Percentiles rank a stretch among this genome's conserved stretches.
phyloP scores from a whole-genome alignment of 2,888 invertebrate species.

The Silvanus unidentatus region DNA sequence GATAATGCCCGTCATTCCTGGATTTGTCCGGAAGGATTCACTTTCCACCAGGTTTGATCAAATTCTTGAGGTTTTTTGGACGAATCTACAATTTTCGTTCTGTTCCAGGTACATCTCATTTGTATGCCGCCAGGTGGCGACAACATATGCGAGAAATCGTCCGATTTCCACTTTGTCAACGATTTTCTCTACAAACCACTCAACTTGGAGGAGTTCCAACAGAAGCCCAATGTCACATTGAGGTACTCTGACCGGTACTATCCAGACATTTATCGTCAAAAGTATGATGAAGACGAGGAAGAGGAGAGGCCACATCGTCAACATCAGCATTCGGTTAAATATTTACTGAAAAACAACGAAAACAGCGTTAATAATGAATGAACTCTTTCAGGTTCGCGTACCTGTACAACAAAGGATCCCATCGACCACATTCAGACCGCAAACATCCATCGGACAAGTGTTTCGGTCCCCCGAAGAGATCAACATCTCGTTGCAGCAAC shows the following conservation, averaged over 20 bases:
- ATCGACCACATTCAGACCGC: constrained; percentile 45
- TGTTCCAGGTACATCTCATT: constrained; percentile 75
- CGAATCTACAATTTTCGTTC: too few species aligned
- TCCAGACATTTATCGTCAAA: constrained; percentile 70
- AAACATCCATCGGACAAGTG: constrained; percentile 59
- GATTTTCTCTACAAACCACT: constrained; percentile 86
- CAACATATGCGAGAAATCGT: constrained; percentile 82
- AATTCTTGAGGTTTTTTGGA: too few species aligned
- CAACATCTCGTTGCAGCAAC: constrained; percentile 77
- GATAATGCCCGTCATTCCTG: constrained; percentile 86
- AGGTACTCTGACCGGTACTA: constrained; percentile 80
- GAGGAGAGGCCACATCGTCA: constrained; percentile 45
- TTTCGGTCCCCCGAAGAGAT: constrained; percentile 83
- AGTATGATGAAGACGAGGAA: constrained; percentile 51
- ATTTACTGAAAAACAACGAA: neutral
- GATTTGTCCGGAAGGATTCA: constrained; percentile 89
- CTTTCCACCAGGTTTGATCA: constrained; percentile 76
- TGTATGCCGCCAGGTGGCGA: constrained; percentile 89
- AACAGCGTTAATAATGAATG: neutral
- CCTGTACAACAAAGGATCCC: constrained; percentile 32
- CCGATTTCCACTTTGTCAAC: constrained; percentile 87
- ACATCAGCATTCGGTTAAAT: constrained; percentile 40
- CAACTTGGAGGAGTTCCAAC: constrained; percentile 75
- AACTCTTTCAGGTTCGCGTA: constrained; percentile 24
- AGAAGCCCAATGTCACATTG: constrained; percentile 69